A percentile compares a stretch with the other conserved stretches of the same genome.
These are phyloP conservation scores for Glossophaga mutica DNA, from an alignment of 2,797 vertebrate genomes.

Conservation along the genomic window DNA sequence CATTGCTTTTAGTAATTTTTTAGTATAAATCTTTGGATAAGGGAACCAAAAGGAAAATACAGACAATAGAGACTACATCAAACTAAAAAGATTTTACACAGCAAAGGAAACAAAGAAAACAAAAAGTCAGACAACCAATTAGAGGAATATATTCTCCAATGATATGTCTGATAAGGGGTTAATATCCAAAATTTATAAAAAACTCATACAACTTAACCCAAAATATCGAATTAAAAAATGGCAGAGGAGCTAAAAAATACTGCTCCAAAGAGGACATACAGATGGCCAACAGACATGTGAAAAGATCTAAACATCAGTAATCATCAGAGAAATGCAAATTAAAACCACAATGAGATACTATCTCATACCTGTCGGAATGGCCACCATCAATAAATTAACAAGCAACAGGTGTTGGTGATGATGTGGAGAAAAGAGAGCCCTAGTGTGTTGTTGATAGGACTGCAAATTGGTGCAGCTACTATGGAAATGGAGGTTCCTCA, in stretches of 20 bases:
- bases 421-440: not conserved
- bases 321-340: not conserved
- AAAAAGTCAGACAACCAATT: not conserved
- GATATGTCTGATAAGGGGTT: not conserved
- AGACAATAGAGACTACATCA: not conserved
- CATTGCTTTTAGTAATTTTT: not conserved
- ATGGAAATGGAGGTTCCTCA: not conserved
- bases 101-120: not conserved
- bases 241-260: not conserved
- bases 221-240: not conserved
- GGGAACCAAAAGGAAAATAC: not conserved
- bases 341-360: not conserved
- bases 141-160: not conserved
- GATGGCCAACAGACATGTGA: not conserved
- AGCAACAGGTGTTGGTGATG: not conserved
- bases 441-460: not conserved
- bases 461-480: not conserved
- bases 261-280: not conserved
- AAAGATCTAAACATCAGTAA: not conserved
- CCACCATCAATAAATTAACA: not conserved
- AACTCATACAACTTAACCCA: not conserved
- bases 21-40: not conserved
- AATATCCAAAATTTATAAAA: not conserved
- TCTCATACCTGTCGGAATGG: not conserved
- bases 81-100: not conserved